Conservation (phyloP, 2,888 invertebrate genomes). For the Cheilosia scutellata region DNA sequence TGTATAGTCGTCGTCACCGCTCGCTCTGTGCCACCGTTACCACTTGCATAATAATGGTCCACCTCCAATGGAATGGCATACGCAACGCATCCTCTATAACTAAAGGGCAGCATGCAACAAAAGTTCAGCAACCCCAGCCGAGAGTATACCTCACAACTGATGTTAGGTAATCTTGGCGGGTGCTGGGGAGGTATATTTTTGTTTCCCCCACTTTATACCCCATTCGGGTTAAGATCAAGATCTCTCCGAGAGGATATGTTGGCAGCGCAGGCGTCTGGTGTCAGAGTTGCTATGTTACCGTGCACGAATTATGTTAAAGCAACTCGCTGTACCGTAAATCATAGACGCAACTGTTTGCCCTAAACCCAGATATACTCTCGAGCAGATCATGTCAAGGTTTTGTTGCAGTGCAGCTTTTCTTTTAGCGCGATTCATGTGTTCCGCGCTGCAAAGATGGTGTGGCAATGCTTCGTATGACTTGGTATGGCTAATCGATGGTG, state of each 20-base stretch:
- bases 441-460: constrained; percentile 9
- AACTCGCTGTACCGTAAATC: constrained; percentile 61
- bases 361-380: constrained; percentile 22
- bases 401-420: background rate
- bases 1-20: constrained; percentile 28
- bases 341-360: constrained; percentile 53
- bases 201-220: constrained; percentile 1
- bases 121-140: constrained; percentile 26
- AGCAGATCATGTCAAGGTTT: constrained; percentile 55
- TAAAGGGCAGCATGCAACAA: constrained; percentile 25
- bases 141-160: background rate
- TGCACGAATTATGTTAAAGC: constrained; percentile 68
- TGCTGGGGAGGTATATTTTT: background rate
- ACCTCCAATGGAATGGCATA: constrained; percentile 50
- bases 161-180: constrained; percentile 11
- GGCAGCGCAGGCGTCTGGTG: constrained; percentile 33
- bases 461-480: constrained; percentile 25
- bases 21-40: constrained; percentile 46
- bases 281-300: constrained; percentile 53
- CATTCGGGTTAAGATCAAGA: constrained; percentile 44
- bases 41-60: constrained; percentile 67
- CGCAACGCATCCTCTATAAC: constrained; percentile 64
- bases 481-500: constrained; percentile 51
- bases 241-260: constrained; percentile 12
- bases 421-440: background rate